phyloP scores from a whole-genome alignment of 2,113 vertebrate genomes.

The Jacana jacana region DNA sequence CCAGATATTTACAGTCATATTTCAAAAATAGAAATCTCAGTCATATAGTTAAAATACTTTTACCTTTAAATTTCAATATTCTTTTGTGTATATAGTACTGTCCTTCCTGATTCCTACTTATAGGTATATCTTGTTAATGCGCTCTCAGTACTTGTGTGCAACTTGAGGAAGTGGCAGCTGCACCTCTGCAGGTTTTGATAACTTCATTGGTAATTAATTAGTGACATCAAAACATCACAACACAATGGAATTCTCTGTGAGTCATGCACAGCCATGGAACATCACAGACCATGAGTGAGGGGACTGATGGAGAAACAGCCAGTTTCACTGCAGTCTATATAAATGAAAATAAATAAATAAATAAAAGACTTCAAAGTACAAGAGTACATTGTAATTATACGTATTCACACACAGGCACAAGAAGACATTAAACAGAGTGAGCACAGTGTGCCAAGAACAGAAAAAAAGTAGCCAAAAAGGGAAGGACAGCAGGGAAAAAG shows the following conservation, averaged over 20 bases:
- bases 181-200: constrained; percentile 24
- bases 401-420: constrained; percentile 75
- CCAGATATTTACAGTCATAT: not conserved
- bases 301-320: constrained; percentile 82
- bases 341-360: constrained; percentile 56
- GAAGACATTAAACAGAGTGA: constrained; percentile 79
- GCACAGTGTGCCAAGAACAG: constrained; percentile 75
- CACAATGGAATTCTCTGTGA: constrained; percentile 51
- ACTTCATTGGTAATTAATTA: constrained; percentile 29
- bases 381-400: constrained; percentile 73
- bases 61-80: not conserved
- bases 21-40: constrained; percentile 36
- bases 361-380: constrained; percentile 56
- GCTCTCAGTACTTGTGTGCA: not conserved
- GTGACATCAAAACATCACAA: constrained; percentile 52
- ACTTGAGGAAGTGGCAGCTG: constrained; percentile 3
- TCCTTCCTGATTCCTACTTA: not conserved
- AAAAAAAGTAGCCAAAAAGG: constrained; percentile 63
- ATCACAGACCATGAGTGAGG: constrained; percentile 56
- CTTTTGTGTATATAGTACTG: not conserved
- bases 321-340: constrained; percentile 77
- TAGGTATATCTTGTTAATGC: not conserved
- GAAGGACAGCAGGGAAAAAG: constrained; percentile 79
- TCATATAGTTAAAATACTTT: constrained; percentile 9
- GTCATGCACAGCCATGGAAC: constrained; percentile 60